Conservation (phyloP, 2,113 vertebrate genomes). For the Australoheros scitulus region DNA sequence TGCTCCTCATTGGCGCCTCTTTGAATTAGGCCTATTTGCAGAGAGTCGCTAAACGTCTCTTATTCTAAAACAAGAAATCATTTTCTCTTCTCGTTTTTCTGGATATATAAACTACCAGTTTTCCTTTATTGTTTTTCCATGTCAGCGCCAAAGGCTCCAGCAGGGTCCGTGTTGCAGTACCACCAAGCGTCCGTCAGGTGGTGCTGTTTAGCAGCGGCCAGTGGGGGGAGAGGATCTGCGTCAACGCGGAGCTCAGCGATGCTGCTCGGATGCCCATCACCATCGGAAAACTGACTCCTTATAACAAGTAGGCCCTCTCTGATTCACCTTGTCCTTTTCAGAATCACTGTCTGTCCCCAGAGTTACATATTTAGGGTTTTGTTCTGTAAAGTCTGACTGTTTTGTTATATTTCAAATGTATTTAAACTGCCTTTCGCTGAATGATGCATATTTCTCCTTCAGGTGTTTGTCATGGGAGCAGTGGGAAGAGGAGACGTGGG, state of each 20-base stretch:
- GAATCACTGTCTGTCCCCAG: not conserved
- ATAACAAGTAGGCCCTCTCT: conserved; percentile 69
- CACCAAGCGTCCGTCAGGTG: conserved; percentile 70
- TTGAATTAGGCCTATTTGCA: not conserved
- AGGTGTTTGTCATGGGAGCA: conserved; percentile 81
- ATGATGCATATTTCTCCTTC: not conserved
- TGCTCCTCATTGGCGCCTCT: not conserved
- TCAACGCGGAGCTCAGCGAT: conserved; percentile 75
- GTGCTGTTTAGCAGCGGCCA: conserved; percentile 79
- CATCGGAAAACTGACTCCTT: conserved; percentile 78
- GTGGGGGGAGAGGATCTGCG: conserved; percentile 72
- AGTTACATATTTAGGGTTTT: too few species aligned
- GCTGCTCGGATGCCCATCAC: conserved; percentile 64
- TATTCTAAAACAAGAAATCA: rapidly evolving
- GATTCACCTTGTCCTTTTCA: not conserved
- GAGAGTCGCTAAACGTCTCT: not conserved
- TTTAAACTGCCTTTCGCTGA: not conserved
- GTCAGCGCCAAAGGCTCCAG: conserved; percentile 51
- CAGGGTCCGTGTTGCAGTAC: conserved; percentile 63
- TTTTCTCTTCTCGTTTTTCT: rapidly evolving
- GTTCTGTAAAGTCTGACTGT: rapidly evolving
- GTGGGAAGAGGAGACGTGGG: conserved; percentile 78
- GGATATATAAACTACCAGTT: rapidly evolving
- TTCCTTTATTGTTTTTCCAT: not conserved
- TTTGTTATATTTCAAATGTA: not conserved